Evolutionary conservation across 2,888 invertebrate genomes (phyloP).

Genomic region (Leptogaster cylindrica): DNA sequence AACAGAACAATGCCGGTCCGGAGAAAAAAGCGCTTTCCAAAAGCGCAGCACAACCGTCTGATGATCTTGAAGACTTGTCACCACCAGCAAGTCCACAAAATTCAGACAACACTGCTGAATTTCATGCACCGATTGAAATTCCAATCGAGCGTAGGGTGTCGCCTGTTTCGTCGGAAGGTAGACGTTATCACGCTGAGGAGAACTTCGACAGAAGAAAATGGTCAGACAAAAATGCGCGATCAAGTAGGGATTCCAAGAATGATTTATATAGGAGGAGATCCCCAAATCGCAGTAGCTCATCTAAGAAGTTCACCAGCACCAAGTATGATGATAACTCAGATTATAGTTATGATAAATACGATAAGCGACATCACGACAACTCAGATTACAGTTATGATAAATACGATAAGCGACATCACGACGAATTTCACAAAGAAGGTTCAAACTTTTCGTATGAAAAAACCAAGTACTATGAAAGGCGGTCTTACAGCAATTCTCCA

Average conservation of each 20-base stretch:
- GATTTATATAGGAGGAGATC: constrained; percentile 41
- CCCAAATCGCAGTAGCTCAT: constrained; percentile 29
- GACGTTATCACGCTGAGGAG: not conserved
- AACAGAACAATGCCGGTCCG: too few relatives aligned
- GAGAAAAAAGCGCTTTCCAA: too few relatives aligned
- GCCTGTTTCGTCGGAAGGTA: not conserved
- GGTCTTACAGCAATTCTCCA: not conserved
- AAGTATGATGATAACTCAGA: not conserved
- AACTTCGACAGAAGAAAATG: not conserved
- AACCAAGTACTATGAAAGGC: constrained; percentile 5
- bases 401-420: not conserved
- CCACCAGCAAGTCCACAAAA: constrained; percentile 45
- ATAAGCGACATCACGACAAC: not conserved
- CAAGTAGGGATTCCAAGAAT: not conserved
- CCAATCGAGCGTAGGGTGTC: constrained; percentile 43
- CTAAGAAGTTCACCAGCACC: not conserved
- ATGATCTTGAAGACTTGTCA: constrained; percentile 1
- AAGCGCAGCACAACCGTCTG: too few relatives aligned
- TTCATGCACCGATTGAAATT: constrained; percentile 42
- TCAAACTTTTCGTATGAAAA: not conserved
- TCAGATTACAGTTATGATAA: not conserved
- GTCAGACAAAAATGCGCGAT: not conserved
- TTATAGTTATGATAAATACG: not conserved
- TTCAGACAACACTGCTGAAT: not conserved
- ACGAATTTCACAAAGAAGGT: not conserved